phyloP scores from a whole-genome alignment of 2,113 vertebrate species.

The Paratilapia polleni region DNA sequence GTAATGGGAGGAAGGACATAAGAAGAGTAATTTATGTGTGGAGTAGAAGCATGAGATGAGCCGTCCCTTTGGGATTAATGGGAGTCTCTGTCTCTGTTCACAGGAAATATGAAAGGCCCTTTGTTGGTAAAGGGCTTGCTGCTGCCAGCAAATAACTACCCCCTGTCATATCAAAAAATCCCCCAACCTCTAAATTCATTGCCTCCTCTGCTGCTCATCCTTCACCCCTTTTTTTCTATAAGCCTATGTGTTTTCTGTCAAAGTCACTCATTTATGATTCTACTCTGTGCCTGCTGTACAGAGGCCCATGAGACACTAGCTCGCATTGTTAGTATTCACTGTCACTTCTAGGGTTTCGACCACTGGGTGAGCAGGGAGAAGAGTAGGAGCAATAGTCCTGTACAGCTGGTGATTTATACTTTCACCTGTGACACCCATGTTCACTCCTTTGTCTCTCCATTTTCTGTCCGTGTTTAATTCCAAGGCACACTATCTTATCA shows the following conservation, averaged over 20 bases:
- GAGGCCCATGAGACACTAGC: constrained; percentile 62
- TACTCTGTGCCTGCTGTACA: constrained; percentile 50
- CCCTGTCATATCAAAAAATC: constrained; percentile 77
- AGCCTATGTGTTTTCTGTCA: constrained; percentile 76
- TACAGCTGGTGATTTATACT: constrained; percentile 59
- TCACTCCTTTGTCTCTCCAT: neutral
- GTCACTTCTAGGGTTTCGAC: constrained; percentile 61
- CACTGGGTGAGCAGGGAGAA: constrained; percentile 37
- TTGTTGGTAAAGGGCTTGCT: constrained; percentile 77
- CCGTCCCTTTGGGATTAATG: constrained; percentile 77
- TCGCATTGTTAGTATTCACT: constrained; percentile 72
- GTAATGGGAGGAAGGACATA: constrained; percentile 73
- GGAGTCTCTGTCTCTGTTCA: constrained; percentile 79
- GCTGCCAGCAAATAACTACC: constrained; percentile 79
- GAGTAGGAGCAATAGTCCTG: constrained; percentile 32
- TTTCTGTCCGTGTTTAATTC: constrained; percentile 28
- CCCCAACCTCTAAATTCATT: constrained; percentile 77
- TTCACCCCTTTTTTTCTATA: constrained; percentile 55
- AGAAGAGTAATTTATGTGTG: constrained; percentile 78
- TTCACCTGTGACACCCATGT: constrained; percentile 37
- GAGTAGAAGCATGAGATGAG: constrained; percentile 75
- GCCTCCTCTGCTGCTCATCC: constrained; percentile 72
- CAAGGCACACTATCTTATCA: neutral
- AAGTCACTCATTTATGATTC: constrained; percentile 77
- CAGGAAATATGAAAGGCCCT: constrained; percentile 81